These are phyloP conservation scores for Guaruba guarouba DNA, from an alignment of 2,113 vertebrate genomes.

Conservation along the genomic window DNA sequence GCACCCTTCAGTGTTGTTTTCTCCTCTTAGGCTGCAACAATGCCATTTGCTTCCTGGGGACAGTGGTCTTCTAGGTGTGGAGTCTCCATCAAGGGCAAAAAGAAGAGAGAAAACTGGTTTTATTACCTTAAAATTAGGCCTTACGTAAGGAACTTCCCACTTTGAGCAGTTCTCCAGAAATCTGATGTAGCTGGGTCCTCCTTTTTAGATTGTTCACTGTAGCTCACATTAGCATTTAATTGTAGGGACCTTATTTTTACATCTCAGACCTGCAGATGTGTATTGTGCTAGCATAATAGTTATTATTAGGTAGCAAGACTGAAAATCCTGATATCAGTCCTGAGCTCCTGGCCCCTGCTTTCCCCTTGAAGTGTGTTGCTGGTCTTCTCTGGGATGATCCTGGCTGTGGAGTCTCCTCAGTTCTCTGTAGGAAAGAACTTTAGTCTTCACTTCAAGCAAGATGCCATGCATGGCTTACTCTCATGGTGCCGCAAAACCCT, in stretches of 20 bases:
- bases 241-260: not conserved
- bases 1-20: not conserved
- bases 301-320: not conserved
- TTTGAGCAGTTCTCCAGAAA: not conserved
- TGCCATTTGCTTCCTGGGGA: not conserved
- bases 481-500: not conserved
- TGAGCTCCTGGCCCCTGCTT: not conserved
- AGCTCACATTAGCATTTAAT: not conserved
- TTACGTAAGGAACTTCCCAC: not conserved
- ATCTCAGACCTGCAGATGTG: not conserved
- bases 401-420: not conserved
- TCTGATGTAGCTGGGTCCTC: not conserved
- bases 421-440: not conserved
- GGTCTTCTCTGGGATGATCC: not conserved
- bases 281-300: not conserved
- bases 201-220: not conserved
- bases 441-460: not conserved
- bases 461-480: not conserved
- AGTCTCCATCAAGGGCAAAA: not conserved
- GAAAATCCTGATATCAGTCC: not conserved
- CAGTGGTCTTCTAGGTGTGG: not conserved
- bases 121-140: not conserved
- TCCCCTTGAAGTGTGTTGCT: not conserved
- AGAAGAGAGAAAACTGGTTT: not conserved
- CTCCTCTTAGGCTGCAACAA: not conserved